A percentile compares a stretch with the other conserved stretches of the same genome.
Evolutionary conservation across 2,113 vertebrate species (phyloP).

Genomic region (Dromas ardeola): DNA sequence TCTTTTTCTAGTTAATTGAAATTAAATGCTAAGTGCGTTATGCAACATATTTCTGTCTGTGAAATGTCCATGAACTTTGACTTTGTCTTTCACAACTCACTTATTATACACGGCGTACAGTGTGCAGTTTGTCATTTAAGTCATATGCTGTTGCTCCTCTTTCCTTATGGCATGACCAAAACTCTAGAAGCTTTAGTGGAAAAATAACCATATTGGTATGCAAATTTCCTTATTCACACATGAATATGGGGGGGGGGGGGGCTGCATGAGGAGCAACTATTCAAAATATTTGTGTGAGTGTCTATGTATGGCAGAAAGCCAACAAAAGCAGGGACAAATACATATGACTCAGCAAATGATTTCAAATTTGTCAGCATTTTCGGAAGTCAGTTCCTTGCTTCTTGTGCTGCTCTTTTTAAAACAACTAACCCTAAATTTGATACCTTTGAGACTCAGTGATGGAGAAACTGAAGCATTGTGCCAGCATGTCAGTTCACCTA

Average conservation of each 20-base stretch:
- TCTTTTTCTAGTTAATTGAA: conserved; percentile 69
- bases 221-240: conserved; percentile 69
- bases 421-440: not conserved
- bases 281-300: conserved; percentile 66
- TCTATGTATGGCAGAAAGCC: conserved; percentile 55
- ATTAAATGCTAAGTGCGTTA: conserved; percentile 56
- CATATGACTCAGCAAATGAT: conserved; percentile 56
- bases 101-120: conserved; percentile 63
- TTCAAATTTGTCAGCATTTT: conserved; percentile 66
- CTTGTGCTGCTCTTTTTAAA: not conserved
- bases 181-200: conserved; percentile 68
- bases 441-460: not conserved
- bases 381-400: not conserved
- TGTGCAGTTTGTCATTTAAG: conserved; percentile 69
- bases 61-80: conserved; percentile 67
- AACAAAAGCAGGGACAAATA: conserved; percentile 61
- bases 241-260: conserved; percentile 1
- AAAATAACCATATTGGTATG: conserved; percentile 72
- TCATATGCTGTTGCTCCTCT: conserved; percentile 71
- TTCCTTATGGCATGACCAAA: conserved; percentile 72
- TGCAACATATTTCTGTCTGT: conserved; percentile 70
- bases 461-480: not conserved
- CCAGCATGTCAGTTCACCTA: not conserved
- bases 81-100: conserved; percentile 68
- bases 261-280: conserved; percentile 53